A percentile compares a stretch with the other conserved stretches of the same genome.
These are phyloP conservation scores for Laspeyria flexula DNA, from an alignment of 2,888 invertebrate genomes.

Conservation along the genomic window DNA sequence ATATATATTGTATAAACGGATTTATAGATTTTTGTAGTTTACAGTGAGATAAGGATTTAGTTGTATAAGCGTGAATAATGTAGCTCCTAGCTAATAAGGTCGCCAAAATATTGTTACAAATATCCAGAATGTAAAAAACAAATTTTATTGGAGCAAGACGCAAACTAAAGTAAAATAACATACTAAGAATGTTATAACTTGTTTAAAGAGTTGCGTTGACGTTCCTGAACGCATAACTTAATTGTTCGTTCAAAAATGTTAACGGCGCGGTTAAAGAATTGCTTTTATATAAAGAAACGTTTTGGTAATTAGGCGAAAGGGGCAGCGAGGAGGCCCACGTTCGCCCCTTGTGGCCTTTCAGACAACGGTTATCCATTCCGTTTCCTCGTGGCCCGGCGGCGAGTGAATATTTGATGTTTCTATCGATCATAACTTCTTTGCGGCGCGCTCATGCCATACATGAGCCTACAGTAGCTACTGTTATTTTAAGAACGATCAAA, in stretches of 20 bases:
- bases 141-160: constrained; percentile 9
- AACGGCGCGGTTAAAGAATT: constrained; percentile 37
- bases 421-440: constrained; percentile 84
- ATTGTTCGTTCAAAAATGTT: constrained; percentile 36
- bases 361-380: constrained; percentile 76
- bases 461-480: constrained; percentile 20
- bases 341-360: constrained; percentile 76
- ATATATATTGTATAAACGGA: too few relatives aligned
- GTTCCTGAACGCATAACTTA: constrained; percentile 27
- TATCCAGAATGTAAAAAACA: background rate
- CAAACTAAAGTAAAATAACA: constrained; percentile 25
- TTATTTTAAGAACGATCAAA: constrained; percentile 4
- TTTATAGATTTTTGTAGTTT: too few relatives aligned
- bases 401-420: constrained; percentile 81
- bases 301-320: constrained; percentile 65
- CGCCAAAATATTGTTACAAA: constrained; percentile 2
- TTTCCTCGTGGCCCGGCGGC: constrained; percentile 70
- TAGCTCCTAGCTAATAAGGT: background rate
- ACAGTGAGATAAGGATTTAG: too few relatives aligned
- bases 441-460: constrained; percentile 48
- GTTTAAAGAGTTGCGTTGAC: constrained; percentile 18
- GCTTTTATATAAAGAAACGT: constrained; percentile 53
- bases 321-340: constrained; percentile 56
- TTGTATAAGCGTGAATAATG: background rate
- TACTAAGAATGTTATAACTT: constrained; percentile 20